Evolutionary conservation across 2,113 vertebrate species (phyloP).

Genomic region (Myotis yumanensis): DNA sequence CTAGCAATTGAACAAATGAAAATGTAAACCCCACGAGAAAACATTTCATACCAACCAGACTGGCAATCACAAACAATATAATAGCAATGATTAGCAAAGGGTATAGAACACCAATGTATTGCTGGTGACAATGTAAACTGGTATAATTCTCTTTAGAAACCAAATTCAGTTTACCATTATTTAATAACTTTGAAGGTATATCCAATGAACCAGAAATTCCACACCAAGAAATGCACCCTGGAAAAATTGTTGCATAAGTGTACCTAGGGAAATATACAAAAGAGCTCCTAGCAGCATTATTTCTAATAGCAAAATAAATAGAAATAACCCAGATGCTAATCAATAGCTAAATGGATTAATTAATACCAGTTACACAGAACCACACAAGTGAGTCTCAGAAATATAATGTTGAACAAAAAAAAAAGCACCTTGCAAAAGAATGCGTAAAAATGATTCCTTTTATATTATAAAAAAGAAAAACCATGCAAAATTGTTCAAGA

Average conservation of each 20-base stretch:
- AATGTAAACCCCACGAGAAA: neutral
- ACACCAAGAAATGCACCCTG: neutral
- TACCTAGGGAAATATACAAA: neutral
- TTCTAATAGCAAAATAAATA: neutral
- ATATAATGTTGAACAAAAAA: neutral
- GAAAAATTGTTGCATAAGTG: neutral
- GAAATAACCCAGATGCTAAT: neutral
- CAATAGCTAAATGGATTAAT: neutral
- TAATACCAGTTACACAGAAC: neutral
- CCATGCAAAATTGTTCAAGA: neutral
- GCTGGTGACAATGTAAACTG: neutral
- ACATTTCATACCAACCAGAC: neutral
- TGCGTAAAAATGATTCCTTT: neutral
- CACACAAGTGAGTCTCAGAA: neutral
- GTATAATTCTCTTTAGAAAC: neutral
- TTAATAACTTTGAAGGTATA: neutral
- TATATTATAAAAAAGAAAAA: neutral
- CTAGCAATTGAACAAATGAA: neutral
- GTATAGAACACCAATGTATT: neutral
- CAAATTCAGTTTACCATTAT: neutral
- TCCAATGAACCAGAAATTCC: neutral
- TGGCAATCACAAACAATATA: neutral
- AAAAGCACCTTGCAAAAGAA: neutral
- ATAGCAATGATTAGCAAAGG: neutral
- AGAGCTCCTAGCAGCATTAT: neutral